Conservation (phyloP, 2,113 vertebrate genomes). For the Oreotrochilus melanogaster region DNA sequence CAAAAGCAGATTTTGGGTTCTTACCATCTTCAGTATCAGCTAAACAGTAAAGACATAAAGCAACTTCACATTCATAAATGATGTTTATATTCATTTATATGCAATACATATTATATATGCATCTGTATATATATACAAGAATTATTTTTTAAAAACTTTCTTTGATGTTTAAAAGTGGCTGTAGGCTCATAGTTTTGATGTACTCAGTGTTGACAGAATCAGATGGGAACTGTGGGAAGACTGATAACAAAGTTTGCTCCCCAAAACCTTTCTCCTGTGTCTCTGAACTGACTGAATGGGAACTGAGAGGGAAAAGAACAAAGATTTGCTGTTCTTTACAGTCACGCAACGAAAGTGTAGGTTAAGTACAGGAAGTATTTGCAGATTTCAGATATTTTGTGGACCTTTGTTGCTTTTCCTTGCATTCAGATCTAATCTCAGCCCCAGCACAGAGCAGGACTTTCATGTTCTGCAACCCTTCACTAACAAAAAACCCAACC, state of each 20-base stretch:
- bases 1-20: neutral
- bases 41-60: neutral
- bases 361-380: conserved; percentile 69
- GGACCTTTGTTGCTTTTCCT: conserved; percentile 73
- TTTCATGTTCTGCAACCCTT: conserved; percentile 44
- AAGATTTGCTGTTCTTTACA: conserved; percentile 67
- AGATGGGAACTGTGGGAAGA: conserved; percentile 54
- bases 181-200: neutral
- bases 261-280: conserved; percentile 39
- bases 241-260: conserved; percentile 44
- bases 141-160: neutral
- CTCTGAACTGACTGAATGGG: conserved; percentile 25
- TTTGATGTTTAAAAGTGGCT: neutral
- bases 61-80: neutral
- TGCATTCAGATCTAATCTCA: conserved; percentile 71
- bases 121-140: too few relatives aligned
- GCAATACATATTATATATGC: neutral
- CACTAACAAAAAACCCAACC: neutral
- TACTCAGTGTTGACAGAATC: neutral
- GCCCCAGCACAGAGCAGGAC: conserved; percentile 9
- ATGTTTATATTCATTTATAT: neutral
- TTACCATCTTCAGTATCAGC: neutral
- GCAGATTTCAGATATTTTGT: conserved; percentile 66
- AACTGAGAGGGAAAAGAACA: conserved; percentile 47
- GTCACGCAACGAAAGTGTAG: conserved; percentile 65